These are phyloP conservation scores for Panopea generosa DNA, from an alignment of 2,888 invertebrate genomes.

Conservation along the genomic window DNA sequence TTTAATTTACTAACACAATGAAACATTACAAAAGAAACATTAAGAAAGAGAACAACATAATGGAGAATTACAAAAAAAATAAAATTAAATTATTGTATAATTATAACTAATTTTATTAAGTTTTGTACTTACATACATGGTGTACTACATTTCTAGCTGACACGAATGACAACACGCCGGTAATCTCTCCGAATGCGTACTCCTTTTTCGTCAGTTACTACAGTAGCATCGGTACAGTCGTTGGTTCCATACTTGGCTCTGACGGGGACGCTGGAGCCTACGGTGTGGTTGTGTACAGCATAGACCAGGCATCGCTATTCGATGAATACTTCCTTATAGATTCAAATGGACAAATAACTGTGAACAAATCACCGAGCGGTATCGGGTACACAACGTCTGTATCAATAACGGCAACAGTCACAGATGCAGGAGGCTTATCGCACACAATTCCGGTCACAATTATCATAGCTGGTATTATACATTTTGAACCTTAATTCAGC, in stretches of 20 bases:
- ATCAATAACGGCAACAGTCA: slow-evolving; percentile 14
- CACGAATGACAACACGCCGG: slow-evolving; percentile 62
- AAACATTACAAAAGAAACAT: too few relatives aligned
- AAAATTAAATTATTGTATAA: too few relatives aligned
- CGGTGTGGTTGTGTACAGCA: slow-evolving; percentile 34
- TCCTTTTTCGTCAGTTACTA: slow-evolving; percentile 46
- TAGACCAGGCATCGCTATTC: slow-evolving; percentile 43
- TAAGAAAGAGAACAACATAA: too few relatives aligned
- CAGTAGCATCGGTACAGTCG: slow-evolving; percentile 27
- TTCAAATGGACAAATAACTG: slow-evolving; percentile 41
- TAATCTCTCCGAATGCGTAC: slow-evolving; percentile 59
- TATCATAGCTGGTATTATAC: slow-evolving; percentile 29
- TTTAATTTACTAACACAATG: too few relatives aligned
- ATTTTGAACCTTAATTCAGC: too few relatives aligned
- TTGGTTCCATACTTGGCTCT: slow-evolving; percentile 45
- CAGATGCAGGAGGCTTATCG: slow-evolving; percentile 26
- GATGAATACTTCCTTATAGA: slow-evolving; percentile 43
- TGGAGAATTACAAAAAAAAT: too few relatives aligned
- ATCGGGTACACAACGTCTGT: slow-evolving; percentile 18
- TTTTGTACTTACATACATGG: too few relatives aligned
- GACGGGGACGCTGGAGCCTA: slow-evolving; percentile 53
- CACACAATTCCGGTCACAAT: slow-evolving; percentile 27
- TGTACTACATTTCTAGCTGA: too few relatives aligned
- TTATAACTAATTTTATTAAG: too few relatives aligned
- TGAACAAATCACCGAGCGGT: slow-evolving; percentile 27